These are phyloP conservation scores for Lampris incognitus DNA, from an alignment of 2,113 vertebrate genomes.

Conservation along the genomic window DNA sequence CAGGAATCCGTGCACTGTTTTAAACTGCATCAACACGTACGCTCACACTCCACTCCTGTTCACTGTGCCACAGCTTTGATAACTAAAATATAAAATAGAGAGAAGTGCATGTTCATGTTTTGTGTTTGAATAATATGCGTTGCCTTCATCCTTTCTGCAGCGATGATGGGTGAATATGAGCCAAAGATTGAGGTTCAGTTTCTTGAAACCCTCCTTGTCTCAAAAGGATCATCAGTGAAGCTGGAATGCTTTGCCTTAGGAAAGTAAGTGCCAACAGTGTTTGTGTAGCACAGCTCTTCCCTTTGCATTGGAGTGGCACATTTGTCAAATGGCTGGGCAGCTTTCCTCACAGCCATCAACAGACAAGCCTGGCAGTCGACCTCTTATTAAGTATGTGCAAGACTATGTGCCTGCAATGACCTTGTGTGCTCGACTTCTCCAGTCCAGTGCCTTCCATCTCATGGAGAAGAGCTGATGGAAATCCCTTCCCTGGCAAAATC, in stretches of 20 bases:
- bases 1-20: conserved; percentile 31
- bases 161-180: conserved; percentile 92
- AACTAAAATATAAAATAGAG: conserved; percentile 27
- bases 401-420: conserved; percentile 52
- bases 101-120: conserved; percentile 12
- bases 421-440: conserved; percentile 68
- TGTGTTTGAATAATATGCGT: conserved; percentile 44
- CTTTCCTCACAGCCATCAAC: conserved; percentile 23
- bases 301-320: not conserved
- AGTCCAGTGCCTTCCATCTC: conserved; percentile 90
- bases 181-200: conserved; percentile 93
- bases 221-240: conserved; percentile 86
- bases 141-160: conserved; percentile 72
- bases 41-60: conserved; percentile 22
- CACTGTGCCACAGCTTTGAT: not conserved
- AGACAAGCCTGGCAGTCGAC: conserved; percentile 22
- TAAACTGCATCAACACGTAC: conserved; percentile 8
- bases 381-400: conserved; percentile 6
- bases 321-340: not conserved
- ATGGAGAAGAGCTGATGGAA: conserved; percentile 89
- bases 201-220: conserved; percentile 82
- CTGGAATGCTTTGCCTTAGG: conserved; percentile 94
- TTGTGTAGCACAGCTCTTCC: not conserved
- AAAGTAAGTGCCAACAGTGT: conserved; percentile 86
- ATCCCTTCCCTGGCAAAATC: conserved; percentile 84